These are phyloP conservation scores for Pituophis catenifer DNA, from an alignment of 2,113 vertebrate genomes.

Conservation along the genomic window DNA sequence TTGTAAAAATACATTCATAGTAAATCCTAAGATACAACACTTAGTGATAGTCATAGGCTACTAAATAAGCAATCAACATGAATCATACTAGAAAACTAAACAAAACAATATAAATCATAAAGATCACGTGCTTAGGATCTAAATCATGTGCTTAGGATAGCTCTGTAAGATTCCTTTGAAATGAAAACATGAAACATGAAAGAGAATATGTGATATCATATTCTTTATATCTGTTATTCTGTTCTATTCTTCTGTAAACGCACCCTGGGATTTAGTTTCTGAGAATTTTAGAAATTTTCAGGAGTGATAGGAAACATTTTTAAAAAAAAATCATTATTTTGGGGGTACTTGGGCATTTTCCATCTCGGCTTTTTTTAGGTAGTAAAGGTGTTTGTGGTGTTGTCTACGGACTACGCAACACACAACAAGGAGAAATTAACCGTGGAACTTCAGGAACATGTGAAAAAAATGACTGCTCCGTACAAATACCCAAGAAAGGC, in stretches of 20 bases:
- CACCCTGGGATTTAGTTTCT: neutral
- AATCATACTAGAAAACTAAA: too few relatives aligned
- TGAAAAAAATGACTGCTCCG: slow-evolving; percentile 82
- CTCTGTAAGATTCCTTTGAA: neutral
- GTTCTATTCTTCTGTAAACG: neutral
- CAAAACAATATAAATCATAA: too few relatives aligned
- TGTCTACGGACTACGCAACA: slow-evolving; percentile 67
- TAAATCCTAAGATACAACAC: too few relatives aligned
- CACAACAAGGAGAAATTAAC: slow-evolving; percentile 65
- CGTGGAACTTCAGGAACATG: slow-evolving; percentile 77
- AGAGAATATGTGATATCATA: neutral
- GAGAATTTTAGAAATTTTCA: neutral
- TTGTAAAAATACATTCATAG: too few relatives aligned
- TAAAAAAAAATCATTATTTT: neutral
- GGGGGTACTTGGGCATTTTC: neutral
- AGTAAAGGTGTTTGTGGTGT: slow-evolving; percentile 84
- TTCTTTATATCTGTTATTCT: neutral
- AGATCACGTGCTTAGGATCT: neutral
- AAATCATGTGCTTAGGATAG: neutral
- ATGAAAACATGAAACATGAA: neutral
- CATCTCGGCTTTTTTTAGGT: slow-evolving; percentile 65
- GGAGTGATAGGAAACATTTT: neutral
- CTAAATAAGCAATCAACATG: too few relatives aligned
- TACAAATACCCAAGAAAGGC: slow-evolving; percentile 89
- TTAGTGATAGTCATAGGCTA: too few relatives aligned